Conservation (phyloP, 1,140 invertebrate species). For the Listronotus bonariensis region DNA sequence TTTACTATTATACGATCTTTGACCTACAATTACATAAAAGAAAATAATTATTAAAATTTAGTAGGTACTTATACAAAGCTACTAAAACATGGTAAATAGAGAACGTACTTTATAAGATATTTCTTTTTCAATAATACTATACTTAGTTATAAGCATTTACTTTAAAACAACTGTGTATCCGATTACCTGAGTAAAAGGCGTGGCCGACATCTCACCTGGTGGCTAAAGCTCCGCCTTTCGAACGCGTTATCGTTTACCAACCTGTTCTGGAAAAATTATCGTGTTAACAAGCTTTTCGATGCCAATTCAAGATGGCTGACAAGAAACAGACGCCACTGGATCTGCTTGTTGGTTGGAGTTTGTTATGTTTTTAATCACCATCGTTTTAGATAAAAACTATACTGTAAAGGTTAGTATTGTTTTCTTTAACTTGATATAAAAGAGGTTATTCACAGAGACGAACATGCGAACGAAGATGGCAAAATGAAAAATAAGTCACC, state of each 20-base stretch:
- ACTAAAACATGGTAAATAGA: no score
- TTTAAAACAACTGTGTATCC: neutral
- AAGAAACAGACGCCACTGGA: conserved; percentile 20
- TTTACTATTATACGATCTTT: neutral
- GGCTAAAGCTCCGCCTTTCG: conserved; percentile 21
- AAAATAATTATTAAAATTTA: no score
- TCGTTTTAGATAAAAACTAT: no score
- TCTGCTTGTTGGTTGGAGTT: no score
- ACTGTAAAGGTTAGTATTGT: no score
- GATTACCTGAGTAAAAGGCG: conserved; percentile 28
- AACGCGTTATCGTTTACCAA: conserved; percentile 37
- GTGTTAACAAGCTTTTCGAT: conserved; percentile 47
- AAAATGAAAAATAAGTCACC: no score
- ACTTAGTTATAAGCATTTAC: neutral
- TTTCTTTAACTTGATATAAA: no score
- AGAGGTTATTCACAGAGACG: no score
- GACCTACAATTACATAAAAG: no score
- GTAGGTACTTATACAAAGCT: no score
- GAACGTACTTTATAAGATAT: neutral
- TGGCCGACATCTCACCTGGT: conserved; percentile 28
- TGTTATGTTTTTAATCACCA: no score
- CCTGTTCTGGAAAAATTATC: conserved; percentile 50
- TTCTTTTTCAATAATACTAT: neutral
- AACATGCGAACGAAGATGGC: no score
- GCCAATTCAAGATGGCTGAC: conserved; percentile 50